phyloP scores from a whole-genome alignment of 1,140 invertebrate species.

The Cydia strobilella region DNA sequence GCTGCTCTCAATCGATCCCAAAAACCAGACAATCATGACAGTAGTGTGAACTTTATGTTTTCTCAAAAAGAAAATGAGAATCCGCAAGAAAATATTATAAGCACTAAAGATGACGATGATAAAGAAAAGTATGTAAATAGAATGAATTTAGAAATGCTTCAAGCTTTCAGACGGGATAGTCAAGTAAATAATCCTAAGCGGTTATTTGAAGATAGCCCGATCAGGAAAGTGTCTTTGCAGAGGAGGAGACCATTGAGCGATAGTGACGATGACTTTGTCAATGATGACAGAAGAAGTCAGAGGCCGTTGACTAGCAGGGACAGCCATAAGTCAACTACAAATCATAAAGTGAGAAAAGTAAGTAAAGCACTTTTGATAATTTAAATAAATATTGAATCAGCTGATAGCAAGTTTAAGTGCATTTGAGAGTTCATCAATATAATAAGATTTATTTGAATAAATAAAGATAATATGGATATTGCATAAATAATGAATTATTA shows the following conservation, averaged over 20 bases:
- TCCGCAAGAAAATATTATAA: conserved; percentile 36
- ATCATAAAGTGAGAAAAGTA: conserved; percentile 60
- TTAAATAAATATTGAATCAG: no score
- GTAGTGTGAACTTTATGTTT: conserved; percentile 39
- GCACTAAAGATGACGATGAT: conserved; percentile 37
- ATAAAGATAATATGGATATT: no score
- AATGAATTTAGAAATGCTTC: conserved; percentile 51
- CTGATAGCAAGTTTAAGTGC: no score
- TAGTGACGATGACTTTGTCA: conserved; percentile 65
- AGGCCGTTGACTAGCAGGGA: conserved; percentile 30
- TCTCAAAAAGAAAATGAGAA: conserved; percentile 66
- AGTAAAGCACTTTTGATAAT: conserved; percentile 34
- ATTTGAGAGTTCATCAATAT: no score
- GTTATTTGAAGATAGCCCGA: conserved; percentile 32
- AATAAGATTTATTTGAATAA: no score
- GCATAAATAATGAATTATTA: no score
- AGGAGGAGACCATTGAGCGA: conserved; percentile 54
- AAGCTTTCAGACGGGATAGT: conserved; percentile 55
- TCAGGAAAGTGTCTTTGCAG: conserved; percentile 29
- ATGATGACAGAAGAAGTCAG: conserved; percentile 39
- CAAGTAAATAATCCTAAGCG: conserved; percentile 45
- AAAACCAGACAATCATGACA: conserved; percentile 44
- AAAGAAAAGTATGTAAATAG: conserved; percentile 36
- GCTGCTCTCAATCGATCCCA: conserved; percentile 51
- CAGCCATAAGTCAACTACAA: conserved; percentile 38